Base-by-base conservation (phyloP, 2,113 vertebrate genomes). In the Tursiops truncatus region DNA sequence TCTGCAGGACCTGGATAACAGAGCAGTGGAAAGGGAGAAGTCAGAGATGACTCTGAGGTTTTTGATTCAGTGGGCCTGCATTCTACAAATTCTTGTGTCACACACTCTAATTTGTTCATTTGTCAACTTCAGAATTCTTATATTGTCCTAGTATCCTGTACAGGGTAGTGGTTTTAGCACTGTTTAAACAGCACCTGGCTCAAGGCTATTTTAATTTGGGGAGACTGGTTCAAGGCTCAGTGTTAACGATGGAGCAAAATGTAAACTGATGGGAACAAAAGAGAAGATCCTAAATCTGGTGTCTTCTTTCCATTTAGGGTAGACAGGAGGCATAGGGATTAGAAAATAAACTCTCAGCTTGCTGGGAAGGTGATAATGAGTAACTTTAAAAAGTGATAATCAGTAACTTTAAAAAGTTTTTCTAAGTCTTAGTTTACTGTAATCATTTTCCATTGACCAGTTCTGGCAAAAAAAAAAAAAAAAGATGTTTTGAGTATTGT, bases 401-500 rank as follows among this genome's bases (percentile, higher is more conserved):
- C 47, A 83, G 11, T 83, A 77, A 91, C 38, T 91, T 94, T 56
- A 70, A 80, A 85, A 83, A 70, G 26, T 83, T 89, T 82, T 53
- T 60, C 83, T 62, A 62, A 88, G 26, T 63, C 20, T 63, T 36
- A 63, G 11, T 86, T 86, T 93, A 77, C 31, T 89, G n/a, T 80
- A 88, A 47, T 91, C 2, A 14, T 70, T 97, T 89, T 80, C 38
- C 21, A 28, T 68, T 91, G 33, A 80, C 82, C 8, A 58, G 4
- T 85, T 28, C 70, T 74, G 87, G 36, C 80, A 36, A 80, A n/a
- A 3, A n/a, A 23, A 31, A 82, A 74, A 68, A 74, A 93, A 56
- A 38, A 20, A 50, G n/a, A 56, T 56, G 18, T 91, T 94, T 96
- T 92, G 53, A 93, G 8, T 93, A 21, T 88, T 93, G 53, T 70